phyloP scores from a whole-genome alignment of 2,888 invertebrate species.

The Podabrus alpinus region DNA sequence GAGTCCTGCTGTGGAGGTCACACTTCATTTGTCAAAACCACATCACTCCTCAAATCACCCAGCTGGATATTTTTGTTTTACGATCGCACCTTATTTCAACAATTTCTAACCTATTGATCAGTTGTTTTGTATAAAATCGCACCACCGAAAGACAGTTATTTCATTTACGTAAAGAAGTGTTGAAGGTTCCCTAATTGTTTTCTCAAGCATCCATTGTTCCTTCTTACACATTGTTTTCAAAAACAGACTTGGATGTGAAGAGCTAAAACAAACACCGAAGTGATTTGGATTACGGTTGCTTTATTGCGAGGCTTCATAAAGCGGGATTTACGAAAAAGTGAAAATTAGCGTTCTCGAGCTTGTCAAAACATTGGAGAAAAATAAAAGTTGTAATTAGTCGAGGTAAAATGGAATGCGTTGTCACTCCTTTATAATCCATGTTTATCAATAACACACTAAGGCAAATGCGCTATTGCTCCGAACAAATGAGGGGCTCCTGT shows the following conservation, averaged over 20 bases:
- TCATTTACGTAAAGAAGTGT: neutral
- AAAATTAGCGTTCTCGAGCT: neutral
- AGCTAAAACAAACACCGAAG: constrained; percentile 31
- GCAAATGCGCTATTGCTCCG: constrained; percentile 21
- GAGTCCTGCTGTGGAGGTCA: constrained; percentile 50
- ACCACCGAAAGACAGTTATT: constrained; percentile 8
- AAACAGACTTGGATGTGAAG: constrained; percentile 35
- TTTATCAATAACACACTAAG: constrained; percentile 42
- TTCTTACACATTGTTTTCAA: constrained; percentile 37
- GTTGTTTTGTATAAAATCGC: neutral
- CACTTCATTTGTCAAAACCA: constrained; percentile 54
- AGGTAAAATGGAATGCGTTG: constrained; percentile 30
- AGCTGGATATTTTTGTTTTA: constrained; percentile 29
- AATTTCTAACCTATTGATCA: neutral
- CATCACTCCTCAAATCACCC: constrained; percentile 31
- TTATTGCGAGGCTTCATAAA: neutral
- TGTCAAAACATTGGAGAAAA: constrained; percentile 17
- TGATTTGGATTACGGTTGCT: constrained; percentile 1
- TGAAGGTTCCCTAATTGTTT: constrained; percentile 30
- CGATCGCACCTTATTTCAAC: constrained; percentile 15
- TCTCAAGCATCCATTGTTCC: constrained; percentile 36
- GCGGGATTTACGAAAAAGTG: neutral
- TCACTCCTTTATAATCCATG: constrained; percentile 42
- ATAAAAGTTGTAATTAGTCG: constrained; percentile 33
- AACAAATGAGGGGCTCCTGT: constrained; percentile 28